A percentile compares a stretch with the other conserved stretches of the same genome.
Evolutionary conservation across 2,888 invertebrate species (phyloP).

Genomic region (Tipula helvola): DNA sequence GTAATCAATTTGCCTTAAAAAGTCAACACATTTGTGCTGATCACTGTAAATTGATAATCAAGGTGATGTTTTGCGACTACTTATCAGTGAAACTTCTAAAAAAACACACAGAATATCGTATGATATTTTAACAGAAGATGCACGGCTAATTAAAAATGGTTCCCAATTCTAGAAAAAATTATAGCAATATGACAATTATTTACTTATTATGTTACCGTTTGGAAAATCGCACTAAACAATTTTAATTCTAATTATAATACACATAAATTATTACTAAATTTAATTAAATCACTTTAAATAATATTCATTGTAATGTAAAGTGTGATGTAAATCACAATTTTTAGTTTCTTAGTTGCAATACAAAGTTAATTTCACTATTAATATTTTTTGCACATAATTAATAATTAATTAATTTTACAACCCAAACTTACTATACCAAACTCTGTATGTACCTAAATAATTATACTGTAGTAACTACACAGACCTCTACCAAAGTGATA

Average conservation of each 20-base stretch:
- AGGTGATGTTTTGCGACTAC: not conserved
- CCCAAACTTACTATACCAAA: not conserved
- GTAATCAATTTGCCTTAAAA: not conserved
- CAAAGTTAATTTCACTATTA: not conserved
- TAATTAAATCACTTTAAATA: not conserved
- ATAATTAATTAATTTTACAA: not conserved
- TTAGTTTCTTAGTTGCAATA: not conserved
- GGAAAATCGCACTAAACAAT: not conserved
- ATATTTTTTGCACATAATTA: not conserved
- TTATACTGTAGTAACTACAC: not conserved
- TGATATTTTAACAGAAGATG: not conserved
- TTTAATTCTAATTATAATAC: not conserved
- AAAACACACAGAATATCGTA: not conserved
- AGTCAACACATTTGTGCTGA: not conserved
- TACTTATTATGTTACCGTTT: not conserved
- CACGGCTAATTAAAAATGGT: not conserved
- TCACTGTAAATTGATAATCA: not conserved
- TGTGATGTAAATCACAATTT: no score
- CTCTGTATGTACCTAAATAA: not conserved
- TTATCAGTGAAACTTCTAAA: not conserved
- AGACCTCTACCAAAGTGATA: not conserved
- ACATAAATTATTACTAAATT: not conserved
- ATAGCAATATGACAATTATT: not conserved
- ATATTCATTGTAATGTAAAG: not conserved
- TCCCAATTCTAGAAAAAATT: not conserved